phyloP scores from a whole-genome alignment of 64 coral and sea anemone genomes.

The Pocillopora damicornis region DNA sequence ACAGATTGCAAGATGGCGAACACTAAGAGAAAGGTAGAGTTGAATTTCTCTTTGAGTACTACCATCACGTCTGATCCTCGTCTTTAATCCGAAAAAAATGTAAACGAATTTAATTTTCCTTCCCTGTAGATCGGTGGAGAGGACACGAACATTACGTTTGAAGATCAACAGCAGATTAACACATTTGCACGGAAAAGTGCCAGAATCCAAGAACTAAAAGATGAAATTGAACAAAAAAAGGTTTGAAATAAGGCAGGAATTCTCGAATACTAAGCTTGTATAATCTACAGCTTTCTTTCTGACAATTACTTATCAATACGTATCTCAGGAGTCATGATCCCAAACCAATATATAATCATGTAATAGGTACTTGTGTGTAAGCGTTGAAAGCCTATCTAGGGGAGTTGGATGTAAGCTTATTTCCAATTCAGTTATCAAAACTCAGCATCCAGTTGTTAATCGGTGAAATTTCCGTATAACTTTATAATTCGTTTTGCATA shows the following conservation, averaged over 20 bases:
- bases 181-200: slow-evolving; percentile 93
- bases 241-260: slow-evolving; percentile 6
- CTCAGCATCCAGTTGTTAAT: no score
- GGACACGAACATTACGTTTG: slow-evolving; percentile 89
- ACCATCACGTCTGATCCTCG: neutral
- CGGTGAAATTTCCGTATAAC: no score
- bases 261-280: neutral
- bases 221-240: slow-evolving; percentile 88
- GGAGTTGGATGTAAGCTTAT: no score
- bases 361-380: no score
- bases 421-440: no score
- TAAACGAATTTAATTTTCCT: neutral
- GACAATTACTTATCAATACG: no score
- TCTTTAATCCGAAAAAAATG: neutral
- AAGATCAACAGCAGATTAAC: slow-evolving; percentile 97
- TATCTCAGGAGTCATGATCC: no score
- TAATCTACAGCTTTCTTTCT: no score
- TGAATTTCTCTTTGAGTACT: neutral
- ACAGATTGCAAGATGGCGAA: slow-evolving; percentile 41
- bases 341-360: no score
- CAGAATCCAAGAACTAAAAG: slow-evolving; percentile 80
- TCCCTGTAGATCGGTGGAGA: slow-evolving; percentile 54
- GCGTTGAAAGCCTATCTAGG: no score
- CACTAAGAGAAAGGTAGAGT: slow-evolving; percentile 26
- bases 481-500: no score